Evolutionary conservation across 2,888 invertebrate species (phyloP), one percentile per base, ranked within the genome.

Genomic region (Oxyscelio sp.): DNA sequence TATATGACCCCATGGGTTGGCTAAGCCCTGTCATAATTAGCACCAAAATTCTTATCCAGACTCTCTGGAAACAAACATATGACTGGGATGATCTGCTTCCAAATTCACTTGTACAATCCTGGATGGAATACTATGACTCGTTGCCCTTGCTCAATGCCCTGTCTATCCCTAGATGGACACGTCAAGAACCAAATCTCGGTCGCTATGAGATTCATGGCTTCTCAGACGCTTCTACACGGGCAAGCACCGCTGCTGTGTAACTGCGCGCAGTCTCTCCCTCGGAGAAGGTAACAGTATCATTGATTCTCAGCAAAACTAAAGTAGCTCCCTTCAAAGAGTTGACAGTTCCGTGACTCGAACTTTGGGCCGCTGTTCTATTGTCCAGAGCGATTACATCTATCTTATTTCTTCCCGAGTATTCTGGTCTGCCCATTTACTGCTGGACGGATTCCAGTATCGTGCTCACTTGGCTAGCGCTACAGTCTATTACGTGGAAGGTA

Each of bases 281-380:
- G 3, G 9, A 43, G n/a, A 17, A 19, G 0, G 27, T 31, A 11
- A 24, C 2, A 4, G 34, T 54, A 4, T 52, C 56, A 9, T n/a
- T 83, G 2, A 22, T 83, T 48, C 5, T 9, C n/a, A 21, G 19
- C 34, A 78, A 82, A 34, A 19, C 82, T 22, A 74, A 74, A 19
- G 79, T 85, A 4, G 82, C 75, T 0, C 85, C 79, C 9, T 11
- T 82, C 4, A 79, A 83, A 52, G 61, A 27, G 11, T 1, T 78
- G 9, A 52, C 52, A 2, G 61, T 85, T 15, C 78, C 82, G 8
- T 50, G 81, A 0, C 73, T 81, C 9, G 34, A 34, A 9, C 34
- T 34, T 9, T 34, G 34, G 9, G 34, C 34, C 9, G 34, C 34
- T 6, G 34, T 34, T 34, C 9, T 34, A 8, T 9, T 34, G 9